Percentiles rank a stretch among this genome's conserved stretches.
phyloP scores from a whole-genome alignment of 2,797 vertebrate genomes.

The Alfaro cultratus region DNA sequence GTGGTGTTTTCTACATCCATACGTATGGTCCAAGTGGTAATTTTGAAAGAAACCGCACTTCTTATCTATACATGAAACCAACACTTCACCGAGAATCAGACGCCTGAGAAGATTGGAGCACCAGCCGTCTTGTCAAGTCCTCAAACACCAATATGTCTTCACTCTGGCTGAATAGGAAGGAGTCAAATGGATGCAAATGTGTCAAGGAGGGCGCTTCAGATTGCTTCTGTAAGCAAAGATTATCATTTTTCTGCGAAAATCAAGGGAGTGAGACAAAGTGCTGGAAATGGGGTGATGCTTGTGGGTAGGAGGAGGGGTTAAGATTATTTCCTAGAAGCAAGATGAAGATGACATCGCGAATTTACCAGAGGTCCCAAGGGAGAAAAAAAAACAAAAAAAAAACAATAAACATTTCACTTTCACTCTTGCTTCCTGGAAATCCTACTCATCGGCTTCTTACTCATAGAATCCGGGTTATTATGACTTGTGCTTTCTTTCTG shows the following conservation, averaged over 20 bases:
- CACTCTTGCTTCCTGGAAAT: constrained; percentile 46
- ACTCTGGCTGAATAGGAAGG: constrained; percentile 30
- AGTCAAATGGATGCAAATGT: constrained; percentile 21
- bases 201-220: constrained; percentile 21
- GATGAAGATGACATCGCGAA: background rate
- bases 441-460: constrained; percentile 20
- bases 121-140: constrained; percentile 38
- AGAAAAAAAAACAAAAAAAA: constrained; percentile 22
- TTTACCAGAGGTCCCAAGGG: constrained; percentile 59
- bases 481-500: constrained; percentile 32
- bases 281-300: background rate
- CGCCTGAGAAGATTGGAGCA: constrained; percentile 41
- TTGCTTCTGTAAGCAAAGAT: constrained; percentile 6
- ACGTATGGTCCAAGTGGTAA: constrained; percentile 22
- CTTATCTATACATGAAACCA: constrained; percentile 43
- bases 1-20: constrained; percentile 2
- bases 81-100: constrained; percentile 29
- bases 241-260: background rate
- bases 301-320: background rate
- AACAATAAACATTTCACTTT: constrained; percentile 11
- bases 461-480: constrained; percentile 24
- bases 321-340: background rate
- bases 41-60: constrained; percentile 12
- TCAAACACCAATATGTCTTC: constrained; percentile 9
- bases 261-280: background rate